phyloP scores from a whole-genome alignment of 2,888 invertebrate species.

The Craniophora ligustri region DNA sequence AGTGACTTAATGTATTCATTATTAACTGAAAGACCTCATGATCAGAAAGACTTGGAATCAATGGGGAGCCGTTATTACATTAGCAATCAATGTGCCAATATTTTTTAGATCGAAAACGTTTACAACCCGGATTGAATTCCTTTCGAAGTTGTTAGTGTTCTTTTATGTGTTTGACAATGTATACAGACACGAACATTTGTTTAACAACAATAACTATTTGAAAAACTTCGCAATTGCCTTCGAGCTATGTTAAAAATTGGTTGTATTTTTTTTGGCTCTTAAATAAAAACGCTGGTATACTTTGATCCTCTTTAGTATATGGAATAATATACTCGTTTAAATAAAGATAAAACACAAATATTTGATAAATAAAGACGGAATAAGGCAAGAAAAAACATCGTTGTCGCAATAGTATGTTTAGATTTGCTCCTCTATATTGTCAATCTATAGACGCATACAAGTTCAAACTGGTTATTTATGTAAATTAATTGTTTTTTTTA shows the following conservation, averaged over 20 bases:
- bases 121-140: neutral
- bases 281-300: neutral
- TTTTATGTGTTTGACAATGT: conserved; percentile 3
- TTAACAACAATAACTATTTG: neutral
- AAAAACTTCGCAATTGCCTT: neutral
- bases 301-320: neutral
- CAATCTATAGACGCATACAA: conserved; percentile 7
- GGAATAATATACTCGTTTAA: conserved; percentile 14
- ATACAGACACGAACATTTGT: conserved; percentile 5
- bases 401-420: conserved; percentile 20
- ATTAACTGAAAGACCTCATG: conserved; percentile 4
- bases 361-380: conserved; percentile 19
- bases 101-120: conserved; percentile 7
- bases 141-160: neutral
- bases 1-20: conserved; percentile 18
- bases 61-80: conserved; percentile 22
- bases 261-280: too few relatives aligned
- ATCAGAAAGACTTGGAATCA: too few relatives aligned
- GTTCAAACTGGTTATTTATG: too few relatives aligned
- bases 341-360: conserved; percentile 33
- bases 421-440: conserved; percentile 21
- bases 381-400: conserved; percentile 9
- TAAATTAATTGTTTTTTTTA: too few relatives aligned
- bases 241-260: neutral
- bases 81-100: conserved; percentile 12